Evolutionary conservation across 2,888 invertebrate genomes (phyloP), one percentile per base, ranked within the genome.

Genomic region (Nyleta sp.): DNA sequence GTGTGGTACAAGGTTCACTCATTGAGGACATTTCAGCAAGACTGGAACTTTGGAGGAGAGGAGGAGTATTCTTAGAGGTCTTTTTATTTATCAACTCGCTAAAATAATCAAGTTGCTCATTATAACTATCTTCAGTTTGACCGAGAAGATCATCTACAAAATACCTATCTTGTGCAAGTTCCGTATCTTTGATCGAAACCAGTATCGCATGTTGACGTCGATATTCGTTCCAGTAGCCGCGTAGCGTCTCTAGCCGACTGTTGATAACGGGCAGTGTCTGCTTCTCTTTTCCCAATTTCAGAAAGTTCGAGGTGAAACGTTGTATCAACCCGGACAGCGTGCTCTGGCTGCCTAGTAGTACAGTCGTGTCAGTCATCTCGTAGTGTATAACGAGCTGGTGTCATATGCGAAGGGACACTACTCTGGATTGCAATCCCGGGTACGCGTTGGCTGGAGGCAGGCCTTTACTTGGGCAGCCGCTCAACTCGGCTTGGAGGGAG

Each of bases 161-260:
- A 33, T 52, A 52, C 5, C n/a, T 2, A 52, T 52, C 35, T 35
- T n/a, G n/a, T n/a, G n/a, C n/a, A n/a, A n/a, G n/a, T 35, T 35
- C 10, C 50, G 22, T 28, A 17, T 31, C 50, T 2, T 31, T 17
- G 11, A 2, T 8, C 2, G 50, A 15, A 10, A 31, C 50, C 10
- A 50, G 8, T 7, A 2, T 7, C 7, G 31, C 28, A 15, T 50
- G 10, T 8, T 50, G 15, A 0, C 7, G 11, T 3, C 10, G 31
- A n/a, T 17, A 50, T 31, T 50, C 24, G 6, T 50, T 17, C 17
- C 31, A 50, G 20, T 50, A 17, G 2, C 11, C 50, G 2, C 31
- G n/a, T 6, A 7, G 40, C 11, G 13, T 4, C 4, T 15, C 3
- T 3, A 6, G 2, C 2, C 52, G 52, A n/a, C n/a, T 18, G n/a